Conservation (phyloP, 2,888 invertebrate genomes). For the Dynastes grantii region DNA sequence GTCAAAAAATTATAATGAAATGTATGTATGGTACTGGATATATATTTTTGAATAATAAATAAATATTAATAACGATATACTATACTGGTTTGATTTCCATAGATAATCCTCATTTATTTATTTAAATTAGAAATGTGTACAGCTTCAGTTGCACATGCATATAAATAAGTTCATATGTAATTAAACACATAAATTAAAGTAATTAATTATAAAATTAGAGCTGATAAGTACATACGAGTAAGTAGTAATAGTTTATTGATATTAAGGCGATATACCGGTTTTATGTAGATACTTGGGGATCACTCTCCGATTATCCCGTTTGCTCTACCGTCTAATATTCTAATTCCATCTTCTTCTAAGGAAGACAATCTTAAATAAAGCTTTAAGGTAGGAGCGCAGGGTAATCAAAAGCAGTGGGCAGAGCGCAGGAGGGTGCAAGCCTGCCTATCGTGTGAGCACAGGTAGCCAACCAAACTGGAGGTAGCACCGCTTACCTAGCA, state of each 20-base stretch:
- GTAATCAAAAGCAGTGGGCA: constrained; percentile 68
- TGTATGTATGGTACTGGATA: too few species aligned
- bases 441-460: constrained; percentile 69
- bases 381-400: constrained; percentile 56
- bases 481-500: constrained; percentile 69
- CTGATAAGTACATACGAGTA: constrained; percentile 8
- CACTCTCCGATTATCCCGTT: constrained; percentile 18
- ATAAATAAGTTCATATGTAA: too few species aligned
- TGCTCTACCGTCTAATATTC: constrained; percentile 27
- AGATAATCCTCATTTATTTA: too few species aligned
- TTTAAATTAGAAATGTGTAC: too few species aligned
- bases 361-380: constrained; percentile 50
- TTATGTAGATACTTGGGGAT: neutral
- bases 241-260: constrained; percentile 41
- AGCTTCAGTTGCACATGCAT: too few species aligned
- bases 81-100: too few species aligned
- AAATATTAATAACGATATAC: too few species aligned
- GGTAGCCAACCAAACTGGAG: constrained; percentile 70
- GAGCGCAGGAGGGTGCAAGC: constrained; percentile 68
- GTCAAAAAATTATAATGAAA: too few species aligned
- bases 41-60: too few species aligned
- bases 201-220: constrained; percentile 34
- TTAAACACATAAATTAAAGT: neutral
- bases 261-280: neutral
- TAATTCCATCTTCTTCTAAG: constrained; percentile 40